These are phyloP conservation scores for Tonatia bakeri DNA, from an alignment of 2,113 vertebrate species.

Conservation along the genomic window DNA sequence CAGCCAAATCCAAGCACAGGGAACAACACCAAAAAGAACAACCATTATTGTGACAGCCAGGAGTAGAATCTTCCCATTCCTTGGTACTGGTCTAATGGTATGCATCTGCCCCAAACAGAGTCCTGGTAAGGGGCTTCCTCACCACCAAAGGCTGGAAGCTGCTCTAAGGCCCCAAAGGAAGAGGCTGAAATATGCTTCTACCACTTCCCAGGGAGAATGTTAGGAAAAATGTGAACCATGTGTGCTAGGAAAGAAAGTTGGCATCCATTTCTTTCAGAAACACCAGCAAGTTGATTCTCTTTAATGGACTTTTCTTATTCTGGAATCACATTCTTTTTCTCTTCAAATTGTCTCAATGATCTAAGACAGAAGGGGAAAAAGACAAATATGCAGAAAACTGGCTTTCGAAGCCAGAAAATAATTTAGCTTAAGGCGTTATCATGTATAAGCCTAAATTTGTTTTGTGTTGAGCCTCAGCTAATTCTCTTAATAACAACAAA, in stretches of 20 bases:
- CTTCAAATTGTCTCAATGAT: neutral
- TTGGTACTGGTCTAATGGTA: neutral
- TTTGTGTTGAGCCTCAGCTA: neutral
- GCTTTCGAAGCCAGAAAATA: neutral
- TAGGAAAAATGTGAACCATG: neutral
- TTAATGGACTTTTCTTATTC: neutral
- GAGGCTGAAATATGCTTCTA: neutral
- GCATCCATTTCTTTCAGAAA: neutral
- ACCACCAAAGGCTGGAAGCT: neutral
- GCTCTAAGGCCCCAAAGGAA: neutral
- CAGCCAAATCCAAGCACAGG: neutral
- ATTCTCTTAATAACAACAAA: neutral
- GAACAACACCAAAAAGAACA: neutral
- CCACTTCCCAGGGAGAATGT: neutral
- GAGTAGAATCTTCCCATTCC: neutral
- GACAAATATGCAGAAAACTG: neutral
- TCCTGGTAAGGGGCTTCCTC: neutral
- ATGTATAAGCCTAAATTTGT: neutral
- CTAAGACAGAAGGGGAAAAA: neutral
- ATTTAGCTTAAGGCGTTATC: neutral
- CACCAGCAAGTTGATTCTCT: neutral
- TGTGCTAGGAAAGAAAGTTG: neutral
- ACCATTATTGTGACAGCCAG: neutral
- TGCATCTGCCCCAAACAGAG: rapidly evolving
- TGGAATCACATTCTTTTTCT: neutral